Evolutionary conservation across 2,113 vertebrate genomes (phyloP), one percentile per base, ranked within the genome.

Genomic region (Myocastor coypus): DNA sequence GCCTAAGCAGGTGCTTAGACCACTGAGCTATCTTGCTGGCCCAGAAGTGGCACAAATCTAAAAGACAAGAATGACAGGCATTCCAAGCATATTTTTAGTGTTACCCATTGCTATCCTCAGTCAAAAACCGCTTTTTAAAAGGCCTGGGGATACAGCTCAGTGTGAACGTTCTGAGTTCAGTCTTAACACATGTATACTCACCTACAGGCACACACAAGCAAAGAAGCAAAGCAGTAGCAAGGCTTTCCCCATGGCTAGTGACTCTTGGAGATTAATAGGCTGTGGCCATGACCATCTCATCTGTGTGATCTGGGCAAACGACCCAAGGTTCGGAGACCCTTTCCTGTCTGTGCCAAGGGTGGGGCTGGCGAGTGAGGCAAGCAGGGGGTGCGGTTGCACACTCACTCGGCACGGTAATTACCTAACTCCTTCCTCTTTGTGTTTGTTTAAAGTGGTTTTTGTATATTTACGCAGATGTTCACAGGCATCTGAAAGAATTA

Each of bases 401-500:
- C 2, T 52, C 59, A n/a, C 77, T 59, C 73, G 63, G 22, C 17
- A 26, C 55, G 16, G n/a, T 66, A 24, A 30, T 59, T 37, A 59
- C 57, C 86, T 59, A 64, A 52, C 46, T 83, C 13, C 24, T 28
- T 40, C 22, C 28, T 34, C 52, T 73, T 52, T 20, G 24, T 32
- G 75, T 78, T 78, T 92, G 86, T 77, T 89, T 91, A 83, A 91
- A 83, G 28, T 2, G 26, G 42, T 68, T 86, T 40, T 32, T 52
- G 37, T 40, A 8, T 92, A 52, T 90, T 94, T 81, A 81, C 69
- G 95, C 93, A 89, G 75, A 89, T 77, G 81, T 37, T 71, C 73
- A 28, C 5, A 83, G 57, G 19, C 75, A 94, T 86, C 50, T 90
- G 85, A 73, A 69, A 82, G 94, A 75, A 88, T 69, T 28, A 24